phyloP scores from a whole-genome alignment of 2,888 invertebrate genomes.

The Brenthis ino region DNA sequence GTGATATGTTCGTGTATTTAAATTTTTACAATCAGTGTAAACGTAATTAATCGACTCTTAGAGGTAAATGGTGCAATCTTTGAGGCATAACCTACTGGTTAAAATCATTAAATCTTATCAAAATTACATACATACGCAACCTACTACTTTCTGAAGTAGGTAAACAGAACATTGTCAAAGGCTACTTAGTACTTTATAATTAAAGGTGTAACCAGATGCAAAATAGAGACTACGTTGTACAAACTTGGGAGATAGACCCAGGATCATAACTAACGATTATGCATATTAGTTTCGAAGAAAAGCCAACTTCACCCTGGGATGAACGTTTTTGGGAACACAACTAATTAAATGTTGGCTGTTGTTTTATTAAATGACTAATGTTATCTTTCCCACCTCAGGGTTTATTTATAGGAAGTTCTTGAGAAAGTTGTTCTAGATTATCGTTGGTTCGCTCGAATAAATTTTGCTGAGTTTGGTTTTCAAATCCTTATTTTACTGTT shows the following conservation, averaged over 20 bases:
- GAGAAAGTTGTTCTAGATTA: not conserved
- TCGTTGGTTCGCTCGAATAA: too few species aligned
- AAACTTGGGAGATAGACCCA: not conserved
- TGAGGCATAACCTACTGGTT: too few species aligned
- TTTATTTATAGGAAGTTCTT: constrained; percentile 2
- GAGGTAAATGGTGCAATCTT: too few species aligned
- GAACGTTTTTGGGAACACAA: constrained; percentile 38
- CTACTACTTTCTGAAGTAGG: too few species aligned
- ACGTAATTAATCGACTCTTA: too few species aligned
- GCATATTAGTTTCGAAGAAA: constrained; percentile 59
- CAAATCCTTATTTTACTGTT: too few species aligned
- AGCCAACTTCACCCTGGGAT: constrained; percentile 46
- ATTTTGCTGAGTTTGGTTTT: too few species aligned
- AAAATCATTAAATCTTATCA: too few species aligned
- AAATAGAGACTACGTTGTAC: not conserved
- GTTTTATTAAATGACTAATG: constrained; percentile 14
- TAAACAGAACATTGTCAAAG: too few species aligned
- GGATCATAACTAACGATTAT: constrained; percentile 54
- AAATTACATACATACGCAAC: too few species aligned
- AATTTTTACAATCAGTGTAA: too few species aligned
- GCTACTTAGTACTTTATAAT: constrained; percentile 1
- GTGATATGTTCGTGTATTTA: too few species aligned
- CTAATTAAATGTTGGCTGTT: constrained; percentile 32
- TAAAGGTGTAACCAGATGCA: not conserved
- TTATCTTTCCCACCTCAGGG: constrained; percentile 10